A percentile compares a stretch with the other conserved stretches of the same genome.
These are phyloP conservation scores for Eupithecia centaureata DNA, from an alignment of 2,888 invertebrate species.

Conservation along the genomic window DNA sequence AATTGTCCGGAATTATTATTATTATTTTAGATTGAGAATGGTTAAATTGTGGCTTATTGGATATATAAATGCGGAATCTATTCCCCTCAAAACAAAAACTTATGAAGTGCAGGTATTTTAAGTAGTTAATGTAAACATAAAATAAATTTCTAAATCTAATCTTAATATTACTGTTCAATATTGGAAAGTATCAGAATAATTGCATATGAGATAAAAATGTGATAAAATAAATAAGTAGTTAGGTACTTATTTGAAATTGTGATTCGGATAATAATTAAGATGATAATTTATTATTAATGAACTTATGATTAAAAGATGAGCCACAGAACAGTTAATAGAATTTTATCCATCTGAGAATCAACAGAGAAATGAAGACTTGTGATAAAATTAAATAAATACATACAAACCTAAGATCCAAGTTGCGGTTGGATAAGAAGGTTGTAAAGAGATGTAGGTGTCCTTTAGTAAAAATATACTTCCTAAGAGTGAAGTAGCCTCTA, in stretches of 20 bases:
- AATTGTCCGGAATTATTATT: no score
- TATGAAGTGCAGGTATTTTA: not conserved
- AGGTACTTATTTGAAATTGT: not conserved
- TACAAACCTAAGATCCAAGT: constrained; percentile 4
- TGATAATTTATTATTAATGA: no score
- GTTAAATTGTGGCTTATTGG: not conserved
- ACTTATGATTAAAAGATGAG: not conserved
- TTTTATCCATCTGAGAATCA: not conserved
- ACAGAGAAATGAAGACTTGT: not conserved
- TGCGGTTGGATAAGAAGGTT: constrained; percentile 18
- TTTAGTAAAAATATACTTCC: constrained; percentile 32
- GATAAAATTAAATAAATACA: not conserved
- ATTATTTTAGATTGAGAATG: not conserved
- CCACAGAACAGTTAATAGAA: not conserved
- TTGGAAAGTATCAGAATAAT: not conserved
- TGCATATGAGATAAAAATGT: not conserved
- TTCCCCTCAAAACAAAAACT: not conserved
- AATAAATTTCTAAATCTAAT: not conserved
- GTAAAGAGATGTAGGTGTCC: constrained; percentile 28
- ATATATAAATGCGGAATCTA: not conserved
- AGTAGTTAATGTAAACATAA: not conserved
- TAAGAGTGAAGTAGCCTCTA: constrained; percentile 32
- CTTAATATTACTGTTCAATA: not conserved
- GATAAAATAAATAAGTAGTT: not conserved
- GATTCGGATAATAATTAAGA: not conserved